These are phyloP conservation scores for Falco berigora DNA, from an alignment of 2,797 vertebrate species.

Conservation along the genomic window DNA sequence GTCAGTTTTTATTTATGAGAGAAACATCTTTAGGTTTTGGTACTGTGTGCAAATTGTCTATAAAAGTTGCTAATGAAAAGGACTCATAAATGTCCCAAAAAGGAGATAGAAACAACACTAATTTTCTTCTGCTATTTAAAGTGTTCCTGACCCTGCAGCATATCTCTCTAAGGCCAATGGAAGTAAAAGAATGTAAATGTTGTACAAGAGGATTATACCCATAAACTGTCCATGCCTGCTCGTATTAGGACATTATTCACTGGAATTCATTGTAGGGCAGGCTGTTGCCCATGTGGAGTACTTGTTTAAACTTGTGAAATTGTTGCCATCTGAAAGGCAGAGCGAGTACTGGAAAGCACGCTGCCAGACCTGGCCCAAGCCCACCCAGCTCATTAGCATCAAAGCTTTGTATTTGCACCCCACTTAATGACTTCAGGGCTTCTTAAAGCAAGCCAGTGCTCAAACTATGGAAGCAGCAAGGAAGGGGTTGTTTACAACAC, in stretches of 20 bases:
- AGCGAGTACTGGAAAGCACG: neutral
- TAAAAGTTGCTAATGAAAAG: neutral
- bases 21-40: neutral
- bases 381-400: neutral
- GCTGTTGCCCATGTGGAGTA: neutral
- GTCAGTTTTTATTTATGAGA: neutral
- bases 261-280: neutral
- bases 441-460: neutral
- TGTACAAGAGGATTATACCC: neutral
- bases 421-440: neutral
- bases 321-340: neutral
- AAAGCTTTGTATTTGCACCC: neutral
- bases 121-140: constrained; percentile 16
- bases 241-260: neutral
- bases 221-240: neutral
- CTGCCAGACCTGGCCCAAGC: neutral
- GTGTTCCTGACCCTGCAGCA: neutral
- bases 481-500: neutral
- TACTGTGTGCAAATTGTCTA: neutral
- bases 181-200: constrained; percentile 35
- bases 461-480: neutral
- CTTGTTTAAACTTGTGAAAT: neutral
- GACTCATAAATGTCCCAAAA: neutral
- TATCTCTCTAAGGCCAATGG: neutral
- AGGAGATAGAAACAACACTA: neutral